These are phyloP conservation scores for Sclerodermus sp. DNA, from an alignment of 2,888 invertebrate genomes.

Conservation along the genomic window DNA sequence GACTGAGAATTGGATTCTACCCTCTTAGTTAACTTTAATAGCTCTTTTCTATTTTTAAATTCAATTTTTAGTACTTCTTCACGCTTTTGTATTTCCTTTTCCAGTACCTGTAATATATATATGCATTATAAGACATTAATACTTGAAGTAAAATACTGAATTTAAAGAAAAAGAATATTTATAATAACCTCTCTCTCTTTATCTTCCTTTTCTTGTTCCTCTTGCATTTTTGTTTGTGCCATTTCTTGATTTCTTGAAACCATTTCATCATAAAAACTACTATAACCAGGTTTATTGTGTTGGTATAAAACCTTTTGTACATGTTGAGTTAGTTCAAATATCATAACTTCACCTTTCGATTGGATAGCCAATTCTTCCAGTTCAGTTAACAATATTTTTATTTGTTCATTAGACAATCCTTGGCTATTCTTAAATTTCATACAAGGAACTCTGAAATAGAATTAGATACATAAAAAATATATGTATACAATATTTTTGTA, in stretches of 20 bases:
- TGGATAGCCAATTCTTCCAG: constrained; percentile 63
- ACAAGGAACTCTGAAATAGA: constrained; percentile 66
- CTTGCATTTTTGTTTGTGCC: constrained; percentile 66
- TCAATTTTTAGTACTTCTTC: constrained; percentile 77
- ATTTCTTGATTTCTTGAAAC: constrained; percentile 69
- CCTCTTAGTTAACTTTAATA: constrained; percentile 34
- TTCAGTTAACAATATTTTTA: constrained; percentile 65
- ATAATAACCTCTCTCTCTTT: constrained; percentile 55
- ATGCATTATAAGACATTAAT: neutral
- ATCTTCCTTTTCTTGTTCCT: constrained; percentile 68
- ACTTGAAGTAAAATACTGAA: neutral
- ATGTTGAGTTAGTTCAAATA: constrained; percentile 78
- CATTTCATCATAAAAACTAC: constrained; percentile 93
- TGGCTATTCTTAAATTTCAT: constrained; percentile 73
- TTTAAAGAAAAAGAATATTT: neutral
- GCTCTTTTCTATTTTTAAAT: constrained; percentile 55
- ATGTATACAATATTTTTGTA: neutral
- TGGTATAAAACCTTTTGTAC: constrained; percentile 78
- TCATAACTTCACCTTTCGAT: constrained; percentile 80
- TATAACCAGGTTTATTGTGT: constrained; percentile 77
- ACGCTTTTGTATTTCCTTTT: constrained; percentile 76
- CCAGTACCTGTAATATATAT: constrained; percentile 64
- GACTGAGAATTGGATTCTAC: constrained; percentile 37
- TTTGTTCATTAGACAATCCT: constrained; percentile 75
- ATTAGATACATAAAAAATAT: neutral